These are phyloP conservation scores for Cenopis cana DNA, from an alignment of 2,888 invertebrate genomes.

Conservation along the genomic window DNA sequence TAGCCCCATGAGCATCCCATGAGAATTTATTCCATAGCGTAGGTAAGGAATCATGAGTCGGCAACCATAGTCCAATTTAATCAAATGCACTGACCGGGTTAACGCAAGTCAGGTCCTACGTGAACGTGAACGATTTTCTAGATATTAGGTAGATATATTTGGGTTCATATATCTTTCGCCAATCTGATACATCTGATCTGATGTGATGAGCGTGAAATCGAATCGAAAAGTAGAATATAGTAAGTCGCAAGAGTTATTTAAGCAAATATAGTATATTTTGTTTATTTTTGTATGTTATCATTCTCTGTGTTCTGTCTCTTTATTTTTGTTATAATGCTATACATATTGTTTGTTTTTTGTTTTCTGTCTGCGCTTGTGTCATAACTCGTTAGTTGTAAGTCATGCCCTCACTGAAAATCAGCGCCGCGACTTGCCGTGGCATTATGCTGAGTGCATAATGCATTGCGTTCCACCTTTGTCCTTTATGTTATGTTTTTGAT, in stretches of 20 bases:
- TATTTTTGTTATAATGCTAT: no score
- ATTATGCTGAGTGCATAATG: no score
- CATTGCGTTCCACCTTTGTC: no score
- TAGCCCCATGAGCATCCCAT: not conserved
- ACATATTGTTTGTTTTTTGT: no score
- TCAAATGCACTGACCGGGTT: conserved; percentile 17
- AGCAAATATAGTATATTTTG: no score
- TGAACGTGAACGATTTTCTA: not conserved
- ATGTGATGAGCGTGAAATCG: not conserved
- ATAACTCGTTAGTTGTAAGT: no score
- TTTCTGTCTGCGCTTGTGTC: no score
- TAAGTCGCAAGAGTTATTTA: not conserved
- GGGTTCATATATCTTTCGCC: not conserved
- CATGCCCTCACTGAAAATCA: no score
- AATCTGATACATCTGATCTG: not conserved
- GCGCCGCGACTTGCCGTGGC: no score
- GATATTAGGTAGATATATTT: conserved; percentile 9
- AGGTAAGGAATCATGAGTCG: conserved; percentile 21
- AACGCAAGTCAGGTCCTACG: conserved; percentile 7
- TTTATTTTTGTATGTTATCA: no score
- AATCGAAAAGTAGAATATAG: not conserved
- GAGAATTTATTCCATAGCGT: not conserved
- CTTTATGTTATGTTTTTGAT: no score
- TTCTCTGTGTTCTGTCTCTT: no score
- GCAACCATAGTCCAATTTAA: conserved; percentile 32